Conservation (phyloP, 2,888 invertebrate species). For the Tetranychus truncatus region DNA sequence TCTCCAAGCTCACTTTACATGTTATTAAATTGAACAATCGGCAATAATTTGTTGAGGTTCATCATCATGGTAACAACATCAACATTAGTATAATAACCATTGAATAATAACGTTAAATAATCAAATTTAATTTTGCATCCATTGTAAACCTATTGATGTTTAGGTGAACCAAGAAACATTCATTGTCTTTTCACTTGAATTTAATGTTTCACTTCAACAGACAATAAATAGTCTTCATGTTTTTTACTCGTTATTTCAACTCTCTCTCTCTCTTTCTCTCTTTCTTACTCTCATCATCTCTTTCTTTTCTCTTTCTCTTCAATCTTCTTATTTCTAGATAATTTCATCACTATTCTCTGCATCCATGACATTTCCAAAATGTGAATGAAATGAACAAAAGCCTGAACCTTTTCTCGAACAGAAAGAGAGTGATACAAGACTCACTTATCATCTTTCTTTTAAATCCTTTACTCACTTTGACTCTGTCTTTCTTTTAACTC, state of each 20-base stretch:
- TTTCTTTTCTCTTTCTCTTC: background rate
- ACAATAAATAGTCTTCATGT: background rate
- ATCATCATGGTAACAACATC: no score
- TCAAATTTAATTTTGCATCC: no score
- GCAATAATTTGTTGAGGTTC: no score
- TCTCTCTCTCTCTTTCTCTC: background rate
- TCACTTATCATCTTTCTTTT: background rate
- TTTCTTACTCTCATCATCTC: background rate
- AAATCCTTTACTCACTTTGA: background rate
- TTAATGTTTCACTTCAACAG: background rate
- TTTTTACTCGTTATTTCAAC: background rate
- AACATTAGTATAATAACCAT: no score
- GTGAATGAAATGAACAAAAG: background rate
- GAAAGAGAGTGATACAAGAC: background rate
- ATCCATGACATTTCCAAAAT: background rate
- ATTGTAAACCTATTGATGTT: no score
- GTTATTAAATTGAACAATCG: no score
- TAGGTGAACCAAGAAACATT: no score
- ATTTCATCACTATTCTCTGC: background rate
- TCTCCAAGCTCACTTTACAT: no score
- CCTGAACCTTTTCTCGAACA: background rate
- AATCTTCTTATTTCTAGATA: background rate
- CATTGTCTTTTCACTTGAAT: no score
- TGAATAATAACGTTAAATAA: no score
- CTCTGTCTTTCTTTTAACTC: background rate